Base-by-base conservation (phyloP, 2,888 invertebrate species). In the Xylocampa areola region DNA sequence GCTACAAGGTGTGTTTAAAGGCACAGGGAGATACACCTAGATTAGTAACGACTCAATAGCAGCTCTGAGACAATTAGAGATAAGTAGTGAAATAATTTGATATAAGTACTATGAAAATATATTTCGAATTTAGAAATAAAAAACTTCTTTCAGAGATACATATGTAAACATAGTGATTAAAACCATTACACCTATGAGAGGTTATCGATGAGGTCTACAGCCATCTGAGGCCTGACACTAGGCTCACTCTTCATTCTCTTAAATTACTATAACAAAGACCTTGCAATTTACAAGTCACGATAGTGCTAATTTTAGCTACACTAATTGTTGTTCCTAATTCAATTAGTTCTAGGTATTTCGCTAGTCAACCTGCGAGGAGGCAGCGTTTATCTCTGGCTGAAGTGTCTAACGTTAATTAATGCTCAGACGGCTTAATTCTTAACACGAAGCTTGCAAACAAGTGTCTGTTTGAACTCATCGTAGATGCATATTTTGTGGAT, bases 401-500 rank as follows among this genome's bases (percentile, higher is more conserved):
- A 72, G 74, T 73, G 82, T 79, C 80, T 81, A 83, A 80, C 67
- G 72, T 81, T 86, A 87, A 90, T 90, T 87, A 82, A 82, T 67
- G 75, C 68, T 82, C 88, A 92, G 92, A 92, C 92, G 79, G 77
- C 73, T 87, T 84, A 84, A 89, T 85, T 82, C 68, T 62, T 52
- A 62, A 80, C 70, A 64, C 65, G 58, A 69, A 77, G 69, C 84
- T 81, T 80, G 78, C 77, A 74, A 72, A 78, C 77, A 76, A 81
- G 81, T 73, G 77, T 50, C 48, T 55, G 60, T 70, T 40, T 70
- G 44, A 60, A 52, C 43, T n/a, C 30, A 57, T 71, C 27, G 8
- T 39, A 52, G 58, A 23, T 13, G n/a, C 39, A 36, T 32, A 27
- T 33, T 45, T 44, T 16, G 35, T 36, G 40, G 10, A 35, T 17